Percentiles rank a stretch among this genome's conserved stretches.
phyloP scores from a whole-genome alignment of 2,113 vertebrate species.

The Onychostoma macrolepis region DNA sequence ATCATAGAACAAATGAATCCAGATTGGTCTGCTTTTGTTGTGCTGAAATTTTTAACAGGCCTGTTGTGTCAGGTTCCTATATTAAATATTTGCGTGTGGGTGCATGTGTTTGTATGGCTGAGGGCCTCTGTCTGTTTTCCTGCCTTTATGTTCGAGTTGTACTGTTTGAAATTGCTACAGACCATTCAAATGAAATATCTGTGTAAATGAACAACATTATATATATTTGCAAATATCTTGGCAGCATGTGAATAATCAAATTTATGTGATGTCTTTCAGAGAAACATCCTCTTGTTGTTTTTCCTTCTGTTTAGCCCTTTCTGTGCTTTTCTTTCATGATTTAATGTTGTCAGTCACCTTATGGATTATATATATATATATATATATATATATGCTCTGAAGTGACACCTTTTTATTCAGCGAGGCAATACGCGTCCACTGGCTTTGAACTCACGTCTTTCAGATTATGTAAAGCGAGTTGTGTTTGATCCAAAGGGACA shows the following conservation, averaged over 20 bases:
- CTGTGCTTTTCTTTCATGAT: background rate
- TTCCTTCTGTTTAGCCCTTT: background rate
- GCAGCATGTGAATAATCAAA: slow-evolving; percentile 45
- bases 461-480: slow-evolving; percentile 14
- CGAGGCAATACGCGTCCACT: slow-evolving; percentile 22
- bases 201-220: slow-evolving; percentile 25
- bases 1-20: background rate
- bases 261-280: slow-evolving; percentile 27
- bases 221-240: slow-evolving; percentile 34
- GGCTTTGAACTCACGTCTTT: background rate
- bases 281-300: background rate
- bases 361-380: background rate
- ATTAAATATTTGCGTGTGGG: slow-evolving; percentile 27
- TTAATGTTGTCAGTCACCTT: slow-evolving; percentile 12
- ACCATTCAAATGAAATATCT: slow-evolving; percentile 3
- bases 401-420: background rate
- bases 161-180: background rate
- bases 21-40: background rate
- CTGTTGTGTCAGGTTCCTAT: slow-evolving; percentile 2
- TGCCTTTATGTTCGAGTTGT: slow-evolving; percentile 39
- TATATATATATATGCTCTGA: background rate
- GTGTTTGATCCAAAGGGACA: slow-evolving; percentile 22
- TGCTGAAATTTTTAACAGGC: background rate
- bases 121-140: slow-evolving; percentile 29
- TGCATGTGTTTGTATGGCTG: slow-evolving; percentile 11